phyloP scores from a whole-genome alignment of 2,113 vertebrate species.

The Glaucomys volans region DNA sequence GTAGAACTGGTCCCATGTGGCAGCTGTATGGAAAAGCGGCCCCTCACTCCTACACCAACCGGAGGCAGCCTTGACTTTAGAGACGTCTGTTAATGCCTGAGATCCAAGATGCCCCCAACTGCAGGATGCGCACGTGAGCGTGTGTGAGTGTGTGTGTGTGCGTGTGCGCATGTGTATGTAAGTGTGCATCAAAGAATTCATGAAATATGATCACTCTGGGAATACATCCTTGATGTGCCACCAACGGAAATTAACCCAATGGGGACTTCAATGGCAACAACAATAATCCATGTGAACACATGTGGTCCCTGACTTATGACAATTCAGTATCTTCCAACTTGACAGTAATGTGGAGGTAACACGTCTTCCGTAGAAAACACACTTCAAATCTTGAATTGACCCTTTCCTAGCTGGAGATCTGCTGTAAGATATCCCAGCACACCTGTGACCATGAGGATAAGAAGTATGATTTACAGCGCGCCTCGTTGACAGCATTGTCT shows the following conservation, averaged over 20 bases:
- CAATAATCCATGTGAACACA: background rate
- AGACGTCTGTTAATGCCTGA: background rate
- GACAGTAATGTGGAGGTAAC: background rate
- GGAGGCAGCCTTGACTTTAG: background rate
- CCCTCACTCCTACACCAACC: background rate
- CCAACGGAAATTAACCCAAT: background rate
- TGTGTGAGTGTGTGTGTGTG: too few relatives aligned
- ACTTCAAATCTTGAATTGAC: too few relatives aligned
- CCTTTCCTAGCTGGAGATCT: background rate
- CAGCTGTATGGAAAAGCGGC: background rate
- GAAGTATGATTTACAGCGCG: background rate
- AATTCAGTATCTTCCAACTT: background rate
- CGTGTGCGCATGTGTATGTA: too few relatives aligned
- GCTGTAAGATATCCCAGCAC: background rate
- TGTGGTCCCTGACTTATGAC: too few relatives aligned
- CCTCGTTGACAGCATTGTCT: background rate
- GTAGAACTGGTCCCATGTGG: accelerated
- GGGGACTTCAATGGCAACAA: background rate
- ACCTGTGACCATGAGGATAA: background rate
- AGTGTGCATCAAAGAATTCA: background rate
- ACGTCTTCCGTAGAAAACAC: background rate
- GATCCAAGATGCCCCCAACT: background rate
- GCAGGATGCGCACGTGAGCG: too few relatives aligned
- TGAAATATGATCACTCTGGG: background rate
- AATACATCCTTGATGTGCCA: background rate